Evolutionary conservation across 2,113 vertebrate genomes (phyloP), one percentile per base, ranked within the genome.

Genomic region (Corythornis cristatus): DNA sequence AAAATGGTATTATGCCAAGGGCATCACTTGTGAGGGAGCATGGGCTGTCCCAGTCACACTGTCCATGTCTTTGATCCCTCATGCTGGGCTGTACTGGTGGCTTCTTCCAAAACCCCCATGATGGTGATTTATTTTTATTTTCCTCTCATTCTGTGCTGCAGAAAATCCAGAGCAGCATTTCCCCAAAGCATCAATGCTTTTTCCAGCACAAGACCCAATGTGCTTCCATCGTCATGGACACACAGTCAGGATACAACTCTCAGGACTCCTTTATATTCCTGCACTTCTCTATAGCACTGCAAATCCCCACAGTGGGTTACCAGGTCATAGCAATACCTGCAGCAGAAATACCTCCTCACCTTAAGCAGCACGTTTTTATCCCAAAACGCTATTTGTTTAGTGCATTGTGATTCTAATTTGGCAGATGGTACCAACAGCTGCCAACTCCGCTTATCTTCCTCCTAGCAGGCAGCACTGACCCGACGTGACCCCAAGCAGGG

Each of bases 371-470:
- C 7, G 4, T 33, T 95, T 86, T 68, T 12, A 61, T 78, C 93
- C 92, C 78, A 57, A 76, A 66, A 75, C 15, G 1, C 77, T 88
- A 20, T 92, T 94, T 87, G 70, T 81, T 86, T 43, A 75, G 77
- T 29, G 77, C 77, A 42, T 86, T 83, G 92, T 57, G 86, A 82
- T 92, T 84, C 31, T 83, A 82, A 61, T 75, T 92, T 86, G 60
- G 92, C 95, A 95, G 86, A 94, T 92, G 89, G 88, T 78, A 58
- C 89, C 81, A 79, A 74, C 89, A 95, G 90, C 94, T 90, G 93
- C 90, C 88, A 94, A n/a, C 74, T 15, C 90, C 12, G 16, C 12
- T 95, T 93, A 92, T 93, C 95, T 93, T 58, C 79, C 76, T 73
- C 83, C 43, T 66, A 16, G 90, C 89, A 89, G 90, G 81, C 81